A percentile compares a stretch with the other conserved stretches of the same genome.
phyloP scores from a whole-genome alignment of 1,140 invertebrate genomes.

The Brachystomella parvula region DNA sequence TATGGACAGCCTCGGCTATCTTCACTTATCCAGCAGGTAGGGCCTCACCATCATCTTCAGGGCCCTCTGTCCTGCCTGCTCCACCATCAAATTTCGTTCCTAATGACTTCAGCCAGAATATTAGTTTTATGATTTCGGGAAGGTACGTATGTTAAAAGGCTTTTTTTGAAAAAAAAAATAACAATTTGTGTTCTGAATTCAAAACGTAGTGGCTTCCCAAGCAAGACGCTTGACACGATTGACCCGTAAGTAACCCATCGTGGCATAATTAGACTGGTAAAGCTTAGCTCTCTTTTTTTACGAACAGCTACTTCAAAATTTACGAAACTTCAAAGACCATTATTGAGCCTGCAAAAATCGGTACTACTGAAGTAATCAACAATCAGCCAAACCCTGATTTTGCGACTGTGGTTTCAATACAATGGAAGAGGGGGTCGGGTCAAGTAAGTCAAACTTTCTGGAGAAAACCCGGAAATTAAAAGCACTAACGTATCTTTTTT shows the following conservation, averaged over 20 bases:
- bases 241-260: too few species aligned
- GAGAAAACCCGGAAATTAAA: background rate
- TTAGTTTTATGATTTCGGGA: background rate
- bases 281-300: too few species aligned
- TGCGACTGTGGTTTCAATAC: background rate
- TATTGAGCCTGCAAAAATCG: background rate
- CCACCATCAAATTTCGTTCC: background rate
- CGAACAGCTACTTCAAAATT: conserved; percentile 1
- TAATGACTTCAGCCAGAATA: background rate
- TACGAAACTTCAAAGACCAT: background rate
- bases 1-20: background rate
- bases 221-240: conserved; percentile 2
- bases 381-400: conserved; percentile 1
- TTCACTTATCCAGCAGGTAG: background rate
- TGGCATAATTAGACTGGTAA: too few species aligned
- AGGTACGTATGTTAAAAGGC: background rate
- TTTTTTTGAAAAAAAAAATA: background rate
- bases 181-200: background rate
- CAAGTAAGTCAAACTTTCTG: background rate
- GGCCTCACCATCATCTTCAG: background rate
- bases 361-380: background rate
- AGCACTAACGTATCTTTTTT: background rate
- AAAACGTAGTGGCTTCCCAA: background rate
- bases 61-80: background rate
- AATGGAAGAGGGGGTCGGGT: background rate